Evolutionary conservation across 2,888 invertebrate species (phyloP).

Genomic region (Calameuta pallipes): DNA sequence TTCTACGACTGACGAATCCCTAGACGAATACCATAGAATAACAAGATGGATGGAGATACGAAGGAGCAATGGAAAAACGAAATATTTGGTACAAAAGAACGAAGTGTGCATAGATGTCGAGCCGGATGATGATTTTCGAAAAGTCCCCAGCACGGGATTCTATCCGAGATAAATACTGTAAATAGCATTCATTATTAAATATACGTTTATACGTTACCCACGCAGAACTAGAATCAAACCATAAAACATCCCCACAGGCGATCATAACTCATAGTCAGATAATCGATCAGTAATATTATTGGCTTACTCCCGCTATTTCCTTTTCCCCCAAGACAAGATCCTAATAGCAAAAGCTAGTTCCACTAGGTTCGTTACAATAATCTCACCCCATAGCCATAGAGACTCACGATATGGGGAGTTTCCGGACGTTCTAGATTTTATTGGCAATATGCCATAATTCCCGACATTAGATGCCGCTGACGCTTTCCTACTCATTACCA

Average conservation of each 20-base stretch:
- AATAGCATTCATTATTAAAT: not conserved
- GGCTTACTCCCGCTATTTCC: constrained; percentile 12
- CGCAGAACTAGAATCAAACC: not conserved
- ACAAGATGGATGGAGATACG: constrained; percentile 41
- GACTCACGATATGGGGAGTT: constrained; percentile 34
- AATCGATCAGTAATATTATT: constrained; percentile 51
- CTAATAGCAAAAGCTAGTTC: constrained; percentile 55
- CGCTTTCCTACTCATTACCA: constrained; percentile 64
- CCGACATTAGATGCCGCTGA: constrained; percentile 65
- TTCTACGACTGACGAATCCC: constrained; percentile 26
- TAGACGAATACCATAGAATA: constrained; percentile 25
- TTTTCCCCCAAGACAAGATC: constrained; percentile 25
- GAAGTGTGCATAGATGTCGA: constrained; percentile 11
- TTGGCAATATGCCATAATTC: constrained; percentile 67
- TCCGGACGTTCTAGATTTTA: constrained; percentile 58
- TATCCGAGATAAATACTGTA: not conserved
- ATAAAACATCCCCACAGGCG: not conserved
- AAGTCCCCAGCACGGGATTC: not conserved
- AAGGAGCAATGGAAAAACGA: constrained; percentile 28
- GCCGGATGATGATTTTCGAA: not conserved
- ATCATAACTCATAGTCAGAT: constrained; percentile 30
- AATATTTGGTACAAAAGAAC: constrained; percentile 24
- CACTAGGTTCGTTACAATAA: constrained; percentile 60
- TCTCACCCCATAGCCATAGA: constrained; percentile 13
- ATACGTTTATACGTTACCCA: not conserved